phyloP scores from a whole-genome alignment of 2,888 invertebrate species.

The Gortyna flavago region DNA sequence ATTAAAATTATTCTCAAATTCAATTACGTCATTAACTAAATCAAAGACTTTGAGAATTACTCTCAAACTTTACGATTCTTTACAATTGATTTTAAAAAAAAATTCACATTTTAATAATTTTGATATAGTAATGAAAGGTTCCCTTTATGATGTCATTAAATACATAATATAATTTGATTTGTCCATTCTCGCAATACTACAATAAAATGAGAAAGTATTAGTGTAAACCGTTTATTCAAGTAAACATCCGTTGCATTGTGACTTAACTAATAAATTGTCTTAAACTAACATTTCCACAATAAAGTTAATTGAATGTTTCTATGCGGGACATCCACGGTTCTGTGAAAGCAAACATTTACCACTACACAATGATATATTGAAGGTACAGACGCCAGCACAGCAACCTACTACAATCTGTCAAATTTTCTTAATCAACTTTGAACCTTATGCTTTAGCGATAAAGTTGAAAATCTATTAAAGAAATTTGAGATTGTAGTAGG shows the following conservation, averaged over 20 bases:
- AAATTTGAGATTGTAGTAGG: no score
- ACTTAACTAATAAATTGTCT: conserved; percentile 62
- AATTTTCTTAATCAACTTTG: no score
- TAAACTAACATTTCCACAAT: conserved; percentile 59
- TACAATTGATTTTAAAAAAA: conserved; percentile 26
- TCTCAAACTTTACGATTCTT: conserved; percentile 6
- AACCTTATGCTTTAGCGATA: no score
- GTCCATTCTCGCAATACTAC: conserved; percentile 39
- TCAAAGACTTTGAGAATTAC: conserved; percentile 15
- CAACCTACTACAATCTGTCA: no score
- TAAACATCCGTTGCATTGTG: conserved; percentile 62
- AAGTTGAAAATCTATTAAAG: no score
- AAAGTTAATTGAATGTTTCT: conserved; percentile 48
- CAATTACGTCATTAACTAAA: conserved; percentile 41
- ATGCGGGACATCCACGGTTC: conserved; percentile 38
- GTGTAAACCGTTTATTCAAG: conserved; percentile 57
- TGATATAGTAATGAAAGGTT: not conserved
- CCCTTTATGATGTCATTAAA: conserved; percentile 5
- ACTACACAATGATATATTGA: conserved; percentile 29
- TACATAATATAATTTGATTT: conserved; percentile 19
- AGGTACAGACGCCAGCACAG: not conserved
- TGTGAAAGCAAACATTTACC: conserved; percentile 37
- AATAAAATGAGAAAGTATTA: conserved; percentile 55
- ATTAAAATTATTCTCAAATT: conserved; percentile 45
- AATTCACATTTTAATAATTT: not conserved